A percentile compares a stretch with the other conserved stretches of the same genome.
These are phyloP conservation scores for Brachionus plicatilis DNA, from an alignment of 1,140 invertebrate genomes.

Conservation along the genomic window DNA sequence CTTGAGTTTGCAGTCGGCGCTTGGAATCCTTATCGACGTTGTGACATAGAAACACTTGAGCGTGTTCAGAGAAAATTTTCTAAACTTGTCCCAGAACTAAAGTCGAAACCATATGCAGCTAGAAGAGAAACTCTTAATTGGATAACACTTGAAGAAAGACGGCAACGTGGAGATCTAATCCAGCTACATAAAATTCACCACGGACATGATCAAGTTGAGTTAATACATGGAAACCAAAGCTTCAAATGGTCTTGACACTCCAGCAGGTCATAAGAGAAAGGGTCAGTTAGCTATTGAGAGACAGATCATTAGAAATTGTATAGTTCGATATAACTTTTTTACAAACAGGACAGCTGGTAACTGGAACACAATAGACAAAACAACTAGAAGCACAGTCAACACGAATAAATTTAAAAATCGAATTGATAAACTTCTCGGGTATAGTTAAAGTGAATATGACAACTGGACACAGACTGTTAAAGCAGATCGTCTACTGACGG, in stretches of 20 bases:
- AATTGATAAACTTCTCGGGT: background rate
- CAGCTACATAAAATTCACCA: too few relatives aligned
- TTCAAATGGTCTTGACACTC: background rate
- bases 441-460: background rate
- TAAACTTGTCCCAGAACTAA: background rate
- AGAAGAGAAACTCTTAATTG: too few relatives aligned
- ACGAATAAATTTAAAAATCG: background rate
- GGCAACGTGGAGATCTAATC: too few relatives aligned
- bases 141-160: too few relatives aligned
- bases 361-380: too few relatives aligned
- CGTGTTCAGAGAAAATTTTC: background rate
- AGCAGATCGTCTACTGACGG: background rate
- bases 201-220: too few relatives aligned
- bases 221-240: too few relatives aligned
- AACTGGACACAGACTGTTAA: background rate
- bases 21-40: background rate
- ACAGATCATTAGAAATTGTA: too few relatives aligned
- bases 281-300: background rate
- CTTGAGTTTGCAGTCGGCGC: background rate
- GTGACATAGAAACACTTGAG: background rate
- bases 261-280: background rate
- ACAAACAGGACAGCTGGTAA: too few relatives aligned
- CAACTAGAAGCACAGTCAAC: too few relatives aligned
- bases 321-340: too few relatives aligned
- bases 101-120: too few relatives aligned